These are phyloP conservation scores for Ceryle rudis DNA, from an alignment of 2,797 vertebrate species.

Conservation along the genomic window DNA sequence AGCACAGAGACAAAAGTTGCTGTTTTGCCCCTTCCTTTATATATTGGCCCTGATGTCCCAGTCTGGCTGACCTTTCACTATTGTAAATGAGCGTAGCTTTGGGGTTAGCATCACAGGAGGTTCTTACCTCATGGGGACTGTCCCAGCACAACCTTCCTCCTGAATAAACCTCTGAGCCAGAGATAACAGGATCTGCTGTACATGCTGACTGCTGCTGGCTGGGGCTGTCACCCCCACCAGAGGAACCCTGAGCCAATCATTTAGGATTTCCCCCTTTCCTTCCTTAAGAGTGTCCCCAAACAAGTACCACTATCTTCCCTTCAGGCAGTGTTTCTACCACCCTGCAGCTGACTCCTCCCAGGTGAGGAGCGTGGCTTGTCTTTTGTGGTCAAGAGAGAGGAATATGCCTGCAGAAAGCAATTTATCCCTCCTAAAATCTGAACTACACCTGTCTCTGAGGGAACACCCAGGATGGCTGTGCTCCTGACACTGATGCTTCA, in stretches of 20 bases:
- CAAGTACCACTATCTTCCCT: background rate
- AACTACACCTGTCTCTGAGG: background rate
- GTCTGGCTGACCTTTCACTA: conserved; percentile 37
- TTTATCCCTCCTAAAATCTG: background rate
- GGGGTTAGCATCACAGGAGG: background rate
- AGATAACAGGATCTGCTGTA: background rate
- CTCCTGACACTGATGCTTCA: background rate
- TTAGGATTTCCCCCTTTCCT: background rate
- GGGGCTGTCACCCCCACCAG: fast-evolving
- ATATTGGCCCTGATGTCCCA: background rate
- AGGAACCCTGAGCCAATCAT: background rate
- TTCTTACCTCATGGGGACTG: conserved; percentile 1
- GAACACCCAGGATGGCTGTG: background rate
- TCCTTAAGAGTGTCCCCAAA: background rate
- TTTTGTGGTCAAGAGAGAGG: background rate
- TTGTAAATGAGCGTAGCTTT: background rate
- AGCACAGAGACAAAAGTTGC: background rate
- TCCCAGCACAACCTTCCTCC: background rate
- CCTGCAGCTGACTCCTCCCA: background rate
- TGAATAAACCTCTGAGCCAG: background rate
- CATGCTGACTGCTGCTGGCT: background rate
- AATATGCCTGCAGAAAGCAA: background rate
- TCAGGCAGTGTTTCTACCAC: background rate
- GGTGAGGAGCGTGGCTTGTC: background rate
- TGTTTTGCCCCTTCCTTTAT: background rate